phyloP scores from a whole-genome alignment of 2,113 vertebrate species.

The Eclectus roratus region DNA sequence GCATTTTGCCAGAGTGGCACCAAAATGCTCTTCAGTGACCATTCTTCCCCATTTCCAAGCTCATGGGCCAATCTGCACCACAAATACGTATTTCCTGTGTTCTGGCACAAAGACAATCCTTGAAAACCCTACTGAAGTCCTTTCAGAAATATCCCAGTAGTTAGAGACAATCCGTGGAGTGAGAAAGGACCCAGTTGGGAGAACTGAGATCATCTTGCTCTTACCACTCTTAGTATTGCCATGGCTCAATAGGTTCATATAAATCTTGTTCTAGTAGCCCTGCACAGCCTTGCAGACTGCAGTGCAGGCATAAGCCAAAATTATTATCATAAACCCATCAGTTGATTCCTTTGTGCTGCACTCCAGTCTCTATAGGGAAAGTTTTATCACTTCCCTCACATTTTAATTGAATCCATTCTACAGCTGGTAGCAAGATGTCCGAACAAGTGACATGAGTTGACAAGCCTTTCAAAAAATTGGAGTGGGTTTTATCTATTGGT shows the following conservation, averaged over 20 bases:
- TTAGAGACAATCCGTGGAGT: rapidly evolving
- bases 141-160: background rate
- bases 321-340: background rate
- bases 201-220: background rate
- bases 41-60: background rate
- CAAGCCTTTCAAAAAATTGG: background rate
- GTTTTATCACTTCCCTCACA: slow-evolving; percentile 18
- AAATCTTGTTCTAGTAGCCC: background rate
- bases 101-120: background rate
- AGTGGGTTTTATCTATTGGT: background rate
- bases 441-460: background rate
- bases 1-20: background rate
- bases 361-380: background rate
- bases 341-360: background rate
- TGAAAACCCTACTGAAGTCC: background rate
- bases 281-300: background rate
- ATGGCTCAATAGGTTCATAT: background rate
- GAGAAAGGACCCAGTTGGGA: background rate
- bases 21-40: rapidly evolving
- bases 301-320: background rate
- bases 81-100: background rate
- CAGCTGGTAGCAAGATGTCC: slow-evolving; percentile 48
- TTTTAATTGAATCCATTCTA: slow-evolving; percentile 30
- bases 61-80: background rate
- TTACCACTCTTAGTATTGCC: background rate